Evolutionary conservation across 2,888 invertebrate genomes (phyloP), one percentile per base, ranked within the genome.

Genomic region (Acleris emargana): DNA sequence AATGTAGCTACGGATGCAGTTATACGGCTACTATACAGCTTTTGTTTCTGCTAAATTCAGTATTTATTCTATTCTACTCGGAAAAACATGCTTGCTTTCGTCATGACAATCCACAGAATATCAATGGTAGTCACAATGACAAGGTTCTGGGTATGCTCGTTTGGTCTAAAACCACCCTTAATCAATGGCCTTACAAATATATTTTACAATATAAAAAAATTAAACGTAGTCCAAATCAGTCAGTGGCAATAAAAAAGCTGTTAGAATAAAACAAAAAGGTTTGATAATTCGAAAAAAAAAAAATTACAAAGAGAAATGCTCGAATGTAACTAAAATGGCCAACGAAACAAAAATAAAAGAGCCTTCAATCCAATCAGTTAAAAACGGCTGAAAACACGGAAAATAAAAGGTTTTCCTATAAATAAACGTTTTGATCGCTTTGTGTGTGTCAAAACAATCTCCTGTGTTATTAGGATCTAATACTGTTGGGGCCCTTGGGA

Each of bases 401-500:
- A 62, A 64, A 68, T 62, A 68, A 55, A 50, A n/a, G 42, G 49
- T 57, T 32, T 55, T 51, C 17, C 28, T 17, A 38, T 51, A 69
- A 63, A 69, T 62, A 69, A 68, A 69, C 68, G 62, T 64, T 68
- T 67, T 54, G 51, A 60, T 45, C 66, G 57, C 51, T 60, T 66
- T 38, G 53, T 61, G 58, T 79, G 80, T 81, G 86, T 88, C 89
- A 87, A 87, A 89, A 89, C 89, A 89, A 88, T 89, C 82, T 86
- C 81, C 68, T 76, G 80, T 79, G 79, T 84, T 88, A 88, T 87
- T 86, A 68, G 68, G 67, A 61, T 63, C 68, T 68, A 72, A 72
- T 69, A 58, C 62, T 55, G 68, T 69, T 67, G 58, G 50, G 43
- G 38, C 67, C 53, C 62, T 4, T 13, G 67, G 67, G 67, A 58